phyloP scores from a whole-genome alignment of 1,140 invertebrate genomes.

The Thrips palmi region DNA sequence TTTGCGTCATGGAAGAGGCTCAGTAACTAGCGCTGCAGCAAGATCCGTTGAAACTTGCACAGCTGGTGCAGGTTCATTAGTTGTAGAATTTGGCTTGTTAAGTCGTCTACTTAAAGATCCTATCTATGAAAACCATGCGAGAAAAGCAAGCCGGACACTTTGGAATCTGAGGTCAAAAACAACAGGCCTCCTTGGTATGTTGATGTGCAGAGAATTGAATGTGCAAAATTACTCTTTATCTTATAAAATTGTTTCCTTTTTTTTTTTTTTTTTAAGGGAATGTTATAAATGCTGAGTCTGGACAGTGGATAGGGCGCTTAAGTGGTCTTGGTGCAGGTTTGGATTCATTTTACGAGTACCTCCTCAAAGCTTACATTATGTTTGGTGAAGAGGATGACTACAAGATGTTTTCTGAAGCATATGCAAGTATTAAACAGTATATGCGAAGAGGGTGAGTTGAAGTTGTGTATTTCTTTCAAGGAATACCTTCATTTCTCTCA shows the following conservation, averaged over 20 bases:
- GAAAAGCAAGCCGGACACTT: slow-evolving; percentile 31
- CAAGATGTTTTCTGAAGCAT: slow-evolving; percentile 73
- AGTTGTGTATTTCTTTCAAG: slow-evolving; percentile 4
- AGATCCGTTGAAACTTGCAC: slow-evolving; percentile 94
- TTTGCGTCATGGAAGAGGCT: slow-evolving; percentile 48
- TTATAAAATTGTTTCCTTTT: slow-evolving; percentile 23
- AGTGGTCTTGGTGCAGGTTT: slow-evolving; percentile 67
- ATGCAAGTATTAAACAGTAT: slow-evolving; percentile 37
- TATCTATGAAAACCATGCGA: slow-evolving; percentile 68
- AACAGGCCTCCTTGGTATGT: slow-evolving; percentile 40
- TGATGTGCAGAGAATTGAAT: background rate
- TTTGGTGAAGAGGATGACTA: slow-evolving; percentile 70
- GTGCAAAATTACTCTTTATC: background rate
- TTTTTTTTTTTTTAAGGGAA: slow-evolving; percentile 50
- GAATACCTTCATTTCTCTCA: background rate
- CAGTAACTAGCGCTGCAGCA: slow-evolving; percentile 30
- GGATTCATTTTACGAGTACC: slow-evolving; percentile 96
- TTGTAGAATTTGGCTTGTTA: slow-evolving; percentile 89
- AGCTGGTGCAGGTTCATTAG: slow-evolving; percentile 90
- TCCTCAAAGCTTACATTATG: slow-evolving; percentile 79
- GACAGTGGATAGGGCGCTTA: slow-evolving; percentile 80
- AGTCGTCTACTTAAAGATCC: slow-evolving; percentile 86
- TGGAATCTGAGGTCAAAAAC: slow-evolving; percentile 36
- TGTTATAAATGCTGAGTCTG: slow-evolving; percentile 86
- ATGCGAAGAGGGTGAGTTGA: slow-evolving; percentile 36